Base-by-base conservation (phyloP, 2,888 invertebrate species). In the Troides aeacus region DNA sequence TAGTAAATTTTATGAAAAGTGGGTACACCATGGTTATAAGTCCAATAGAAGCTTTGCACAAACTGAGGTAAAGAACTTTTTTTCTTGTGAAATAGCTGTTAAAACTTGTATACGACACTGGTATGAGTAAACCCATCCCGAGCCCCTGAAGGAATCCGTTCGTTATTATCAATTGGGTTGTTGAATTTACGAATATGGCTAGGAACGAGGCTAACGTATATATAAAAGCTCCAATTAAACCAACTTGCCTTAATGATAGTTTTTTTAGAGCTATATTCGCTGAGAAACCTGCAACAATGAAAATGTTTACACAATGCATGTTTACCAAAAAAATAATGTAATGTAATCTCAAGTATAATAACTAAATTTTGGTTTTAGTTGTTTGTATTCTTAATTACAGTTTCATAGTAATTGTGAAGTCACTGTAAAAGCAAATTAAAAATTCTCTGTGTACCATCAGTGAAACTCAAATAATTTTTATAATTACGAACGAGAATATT, bases 61-160 rank as follows among this genome's bases (percentile, higher is more conserved):
- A 84, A 79, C 95, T 95, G 88, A 96, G 94, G 87, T 96, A 95
- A 77, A 95, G 93, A 17, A 95, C 94, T 74, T 96, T 92, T 81
- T 93, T 95, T 84, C 94, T 94, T 23, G 95, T 94, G 75, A 96
- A 96, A 77, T 96, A 96, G 72, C 94, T 93, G 78, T 96, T 96
- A 76, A 96, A 95, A 70, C 95, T 95, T 0, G 96, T 95, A 76
- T 95, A 95, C 0, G 94, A 93, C 57, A 96, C 93, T n/a, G 96
- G 96, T 75, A 96, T 92, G 77, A 96, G 94, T 5, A 96, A 81
- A 0, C 96, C 96, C 81, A 95, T 94, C 68, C 96, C 96, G 36
- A 92, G 77, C 77, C 94, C 94, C 86, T 94, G 95, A 8, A 95
- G 82, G 72, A 95, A 83, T 69, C 95, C 94, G 85, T 94, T 96